Evolutionary conservation across 2,113 vertebrate genomes (phyloP).

Genomic region (Vidua chalybeata): DNA sequence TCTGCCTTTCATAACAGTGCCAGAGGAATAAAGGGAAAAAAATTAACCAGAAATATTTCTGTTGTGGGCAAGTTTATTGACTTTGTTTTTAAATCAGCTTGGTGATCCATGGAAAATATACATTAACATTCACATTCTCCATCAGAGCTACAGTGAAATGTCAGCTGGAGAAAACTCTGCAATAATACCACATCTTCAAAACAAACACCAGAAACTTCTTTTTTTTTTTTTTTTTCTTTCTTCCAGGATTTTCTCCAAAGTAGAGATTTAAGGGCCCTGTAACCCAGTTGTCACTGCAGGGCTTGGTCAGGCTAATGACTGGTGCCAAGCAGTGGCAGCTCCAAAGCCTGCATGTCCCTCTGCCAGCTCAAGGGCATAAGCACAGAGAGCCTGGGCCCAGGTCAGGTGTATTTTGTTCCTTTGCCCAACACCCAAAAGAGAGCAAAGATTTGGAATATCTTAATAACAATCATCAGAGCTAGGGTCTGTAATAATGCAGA

Average conservation of each 20-base stretch:
- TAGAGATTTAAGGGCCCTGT: background rate
- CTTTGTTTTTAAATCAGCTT: background rate
- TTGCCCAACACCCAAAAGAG: background rate
- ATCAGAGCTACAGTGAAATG: background rate
- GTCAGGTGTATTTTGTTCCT: background rate
- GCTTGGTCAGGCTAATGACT: background rate
- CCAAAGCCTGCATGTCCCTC: background rate
- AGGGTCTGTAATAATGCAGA: background rate
- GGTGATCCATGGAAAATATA: constrained; percentile 20
- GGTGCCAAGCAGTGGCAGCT: background rate
- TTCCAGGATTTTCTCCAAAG: background rate
- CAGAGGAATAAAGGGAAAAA: background rate
- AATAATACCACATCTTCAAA: background rate
- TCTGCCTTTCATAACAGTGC: background rate
- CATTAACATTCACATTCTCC: background rate
- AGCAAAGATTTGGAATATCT: background rate
- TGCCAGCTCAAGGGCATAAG: background rate
- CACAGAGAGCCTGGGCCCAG: background rate
- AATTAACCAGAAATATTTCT: background rate
- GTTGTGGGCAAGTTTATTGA: background rate
- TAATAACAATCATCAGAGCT: background rate
- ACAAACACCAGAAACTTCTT: background rate
- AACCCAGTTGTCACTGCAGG: background rate
- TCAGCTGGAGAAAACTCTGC: background rate
- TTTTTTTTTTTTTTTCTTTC: too few relatives aligned